phyloP scores from a whole-genome alignment of 2,113 vertebrate species.

The Dicrurus megarhynchus region DNA sequence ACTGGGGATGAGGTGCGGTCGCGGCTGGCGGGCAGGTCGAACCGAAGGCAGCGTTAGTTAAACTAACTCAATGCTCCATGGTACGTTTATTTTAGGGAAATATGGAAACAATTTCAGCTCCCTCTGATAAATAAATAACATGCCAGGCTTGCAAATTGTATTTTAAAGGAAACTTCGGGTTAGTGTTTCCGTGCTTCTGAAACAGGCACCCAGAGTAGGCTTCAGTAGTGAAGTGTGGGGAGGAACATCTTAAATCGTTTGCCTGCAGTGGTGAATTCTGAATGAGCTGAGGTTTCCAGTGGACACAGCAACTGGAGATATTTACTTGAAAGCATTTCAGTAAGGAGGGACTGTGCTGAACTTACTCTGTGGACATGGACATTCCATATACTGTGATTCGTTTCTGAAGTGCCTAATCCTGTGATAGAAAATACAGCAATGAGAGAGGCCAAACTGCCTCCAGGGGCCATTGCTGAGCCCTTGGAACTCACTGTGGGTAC shows the following conservation, averaged over 20 bases:
- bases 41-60: fast-evolving
- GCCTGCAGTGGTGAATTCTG: background rate
- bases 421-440: fast-evolving
- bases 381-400: background rate
- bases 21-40: background rate
- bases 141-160: background rate
- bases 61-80: background rate
- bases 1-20: background rate
- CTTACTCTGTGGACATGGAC: background rate
- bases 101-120: background rate
- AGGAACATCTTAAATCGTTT: background rate
- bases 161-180: background rate
- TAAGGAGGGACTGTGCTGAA: background rate
- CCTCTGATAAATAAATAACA: background rate
- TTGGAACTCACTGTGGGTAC: background rate
- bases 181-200: background rate
- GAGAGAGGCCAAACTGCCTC: background rate
- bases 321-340: background rate
- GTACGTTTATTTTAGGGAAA: background rate
- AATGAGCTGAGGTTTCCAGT: background rate
- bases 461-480: background rate
- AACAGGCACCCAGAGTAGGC: background rate
- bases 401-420: background rate
- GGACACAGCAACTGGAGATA: background rate
- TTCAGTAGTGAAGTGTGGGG: background rate